Percentiles rank a stretch among this genome's conserved stretches.
Conservation (phyloP, 2,113 vertebrate species). For the Campylomormyrus numenius region DNA sequence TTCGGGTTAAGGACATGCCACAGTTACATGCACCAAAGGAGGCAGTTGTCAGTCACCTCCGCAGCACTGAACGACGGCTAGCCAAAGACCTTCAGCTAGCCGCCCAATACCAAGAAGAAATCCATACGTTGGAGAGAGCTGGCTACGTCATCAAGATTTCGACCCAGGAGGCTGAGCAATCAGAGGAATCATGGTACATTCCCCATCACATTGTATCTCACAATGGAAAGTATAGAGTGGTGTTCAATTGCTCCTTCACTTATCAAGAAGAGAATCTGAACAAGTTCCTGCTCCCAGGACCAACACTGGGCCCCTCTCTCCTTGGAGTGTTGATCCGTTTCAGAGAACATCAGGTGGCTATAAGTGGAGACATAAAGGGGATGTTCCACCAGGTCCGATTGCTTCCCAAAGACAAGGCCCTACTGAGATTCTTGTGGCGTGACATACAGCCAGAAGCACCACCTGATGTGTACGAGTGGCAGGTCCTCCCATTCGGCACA, state of each 20-base stretch:
- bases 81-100: background rate
- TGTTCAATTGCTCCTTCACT: background rate
- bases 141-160: background rate
- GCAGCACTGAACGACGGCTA: background rate
- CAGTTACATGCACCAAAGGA: background rate
- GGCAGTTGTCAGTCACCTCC: background rate
- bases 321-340: background rate
- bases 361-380: background rate
- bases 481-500: background rate
- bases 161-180: too few relatives aligned
- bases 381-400: background rate
- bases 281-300: background rate
- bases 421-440: background rate
- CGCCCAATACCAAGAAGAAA: background rate
- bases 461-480: background rate
- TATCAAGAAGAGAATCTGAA: background rate
- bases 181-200: background rate
- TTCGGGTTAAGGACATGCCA: background rate
- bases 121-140: background rate
- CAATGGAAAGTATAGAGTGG: background rate
- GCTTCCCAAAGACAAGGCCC: background rate
- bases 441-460: background rate
- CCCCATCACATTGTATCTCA: background rate
- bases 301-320: background rate
- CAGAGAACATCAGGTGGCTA: background rate